Evolutionary conservation across 1,140 invertebrate species (phyloP), one percentile per base, ranked within the genome.

Genomic region (Zaprionus davidi): DNA sequence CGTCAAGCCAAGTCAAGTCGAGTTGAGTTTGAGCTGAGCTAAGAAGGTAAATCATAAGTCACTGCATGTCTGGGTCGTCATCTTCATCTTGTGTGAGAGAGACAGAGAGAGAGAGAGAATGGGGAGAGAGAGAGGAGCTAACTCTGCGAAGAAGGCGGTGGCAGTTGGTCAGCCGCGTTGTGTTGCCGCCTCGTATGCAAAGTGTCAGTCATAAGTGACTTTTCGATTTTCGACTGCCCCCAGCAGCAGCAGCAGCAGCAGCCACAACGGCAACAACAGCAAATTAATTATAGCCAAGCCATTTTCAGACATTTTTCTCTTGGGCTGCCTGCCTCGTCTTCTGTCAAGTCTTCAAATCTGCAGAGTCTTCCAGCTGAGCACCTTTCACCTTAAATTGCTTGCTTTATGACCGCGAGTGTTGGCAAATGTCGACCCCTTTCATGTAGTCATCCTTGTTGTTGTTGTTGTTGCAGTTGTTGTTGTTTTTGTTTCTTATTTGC

Each of bases 171-270:
- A 34, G 75, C 56, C 13, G 24, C n/a, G 38, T 49, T 34, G 31
- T 34, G 75, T 67, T 71, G 66, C 81, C 71, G 76, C 79, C 77
- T 84, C 70, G 76, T 82, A 88, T 88, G 85, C 85, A 88, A 88
- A 88, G 85, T 90, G 85, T 88, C 85, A 88, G 85, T 88, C 85
- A 88, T 84, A 90, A 88, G 85, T 85, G 85, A 90, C 85, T 90
- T 88, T 88, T 88, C 80, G 85, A 90, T 88, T 88, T 67, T 88
- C 88, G 78, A 74, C 84, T 88, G 84, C 80, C 74, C 74, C 70
- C 73, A 82, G 59, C 81, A 79, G 69, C 77, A 75, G 62, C 63
- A 71, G 3, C 59, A 64, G 26, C 60, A 34, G 13, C 59, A 38
- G 15, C 63, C 11, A 55, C 76, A 68, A 58, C 82, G 26, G 20